A percentile compares a stretch with the other conserved stretches of the same genome.
These are phyloP conservation scores for Saxidomus purpurata DNA, from an alignment of 1,140 invertebrate species.

Conservation along the genomic window DNA sequence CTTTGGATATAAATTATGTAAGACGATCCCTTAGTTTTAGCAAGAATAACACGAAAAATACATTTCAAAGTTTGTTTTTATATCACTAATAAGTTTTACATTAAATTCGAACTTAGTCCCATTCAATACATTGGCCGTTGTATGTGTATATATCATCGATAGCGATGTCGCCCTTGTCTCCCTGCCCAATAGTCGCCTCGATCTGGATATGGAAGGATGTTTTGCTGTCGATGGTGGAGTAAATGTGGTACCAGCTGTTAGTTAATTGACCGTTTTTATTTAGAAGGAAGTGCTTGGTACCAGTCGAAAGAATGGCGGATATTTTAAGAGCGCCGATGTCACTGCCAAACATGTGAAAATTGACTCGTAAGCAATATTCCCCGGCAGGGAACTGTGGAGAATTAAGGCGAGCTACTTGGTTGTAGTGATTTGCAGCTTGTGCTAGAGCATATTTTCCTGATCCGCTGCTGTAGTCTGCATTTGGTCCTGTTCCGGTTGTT, in stretches of 20 bases:
- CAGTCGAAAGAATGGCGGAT: neutral
- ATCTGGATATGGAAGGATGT: slow-evolving; percentile 70
- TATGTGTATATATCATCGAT: slow-evolving; percentile 81
- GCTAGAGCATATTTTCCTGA: slow-evolving; percentile 42
- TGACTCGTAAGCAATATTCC: slow-evolving; percentile 17
- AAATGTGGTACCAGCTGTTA: slow-evolving; percentile 41
- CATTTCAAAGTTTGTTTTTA: too few species aligned
- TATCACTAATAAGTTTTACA: too few species aligned
- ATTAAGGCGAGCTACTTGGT: slow-evolving; percentile 16
- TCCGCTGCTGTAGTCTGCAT: slow-evolving; percentile 71
- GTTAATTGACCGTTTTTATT: neutral
- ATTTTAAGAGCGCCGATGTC: slow-evolving; percentile 33
- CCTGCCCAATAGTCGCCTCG: slow-evolving; percentile 72
- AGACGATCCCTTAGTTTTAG: too few species aligned
- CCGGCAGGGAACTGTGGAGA: neutral
- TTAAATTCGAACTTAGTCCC: slow-evolving; percentile 18
- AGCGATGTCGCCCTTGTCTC: slow-evolving; percentile 80
- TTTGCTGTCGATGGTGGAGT: slow-evolving; percentile 15
- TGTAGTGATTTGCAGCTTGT: slow-evolving; percentile 6
- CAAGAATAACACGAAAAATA: too few species aligned
- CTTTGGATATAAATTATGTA: too few species aligned
- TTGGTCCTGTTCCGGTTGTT: slow-evolving; percentile 76
- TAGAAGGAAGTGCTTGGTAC: neutral
- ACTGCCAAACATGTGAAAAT: slow-evolving; percentile 17
- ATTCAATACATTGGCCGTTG: slow-evolving; percentile 48